Evolutionary conservation across 2,797 vertebrate species (phyloP), one percentile per base, ranked within the genome.

Genomic region (Monodelphis domestica): DNA sequence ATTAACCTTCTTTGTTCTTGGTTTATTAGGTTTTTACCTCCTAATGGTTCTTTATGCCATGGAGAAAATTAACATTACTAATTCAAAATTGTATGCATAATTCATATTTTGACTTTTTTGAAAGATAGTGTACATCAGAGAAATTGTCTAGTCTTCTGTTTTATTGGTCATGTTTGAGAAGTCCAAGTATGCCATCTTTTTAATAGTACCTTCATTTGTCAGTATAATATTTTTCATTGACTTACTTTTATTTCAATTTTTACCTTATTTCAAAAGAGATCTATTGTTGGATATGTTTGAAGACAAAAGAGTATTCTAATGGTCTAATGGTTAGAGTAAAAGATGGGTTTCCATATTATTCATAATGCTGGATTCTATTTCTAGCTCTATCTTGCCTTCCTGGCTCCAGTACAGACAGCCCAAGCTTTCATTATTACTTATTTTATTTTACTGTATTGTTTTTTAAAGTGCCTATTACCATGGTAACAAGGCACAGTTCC

Each of bases 391-490:
- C 52, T 54, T 93, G 45, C 89, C 90, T 96, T 88, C 53, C 63
- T 95, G 93, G 92, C 95, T 95, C 26, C 5, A 28, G 59, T 93
- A 15, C 95, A 93, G 91, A 24, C 93, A 90, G 89, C 94, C 50
- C 91, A 94, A 97, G 91, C 95, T 94, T 95, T 97, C 96, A 90
- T 97, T 95, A 97, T 95, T 97, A 94, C 96, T 96, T 97, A 96
- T 94, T 96, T 93, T 97, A 96, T 97, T 97, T 94, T 94, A 91
- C 84, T 93, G 95, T 95, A 96, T 96, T 97, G 95, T 97, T 97
- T 97, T 97, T 97, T 93, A 94, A 96, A 97, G 96, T 95, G 96
- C 95, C 96, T 97, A 96, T 96, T 97, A 95, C 96, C 96, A 97
- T 97, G 95, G 97, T 95, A 97, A 97, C 95, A 0, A 95, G 93